These are phyloP conservation scores for Panulirus ornatus DNA, from an alignment of 1,140 invertebrate genomes.

Conservation along the genomic window DNA sequence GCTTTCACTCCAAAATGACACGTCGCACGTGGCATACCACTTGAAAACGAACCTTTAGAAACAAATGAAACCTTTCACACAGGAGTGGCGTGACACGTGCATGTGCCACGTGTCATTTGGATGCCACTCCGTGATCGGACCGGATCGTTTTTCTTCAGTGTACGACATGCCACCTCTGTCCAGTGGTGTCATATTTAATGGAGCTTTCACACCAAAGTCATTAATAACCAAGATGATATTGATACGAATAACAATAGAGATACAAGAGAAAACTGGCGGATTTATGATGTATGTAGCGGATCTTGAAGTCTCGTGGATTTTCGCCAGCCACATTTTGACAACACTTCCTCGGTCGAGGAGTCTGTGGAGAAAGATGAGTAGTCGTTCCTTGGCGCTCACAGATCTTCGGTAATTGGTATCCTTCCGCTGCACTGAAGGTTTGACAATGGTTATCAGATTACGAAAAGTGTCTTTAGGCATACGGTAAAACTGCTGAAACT, in stretches of 20 bases:
- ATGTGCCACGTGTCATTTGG: too few relatives aligned
- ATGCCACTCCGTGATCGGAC: too few relatives aligned
- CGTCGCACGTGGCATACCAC: too few relatives aligned
- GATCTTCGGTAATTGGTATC: conserved; percentile 9
- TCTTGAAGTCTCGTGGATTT: neutral
- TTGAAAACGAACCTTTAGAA: too few relatives aligned
- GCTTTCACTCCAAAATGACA: too few relatives aligned
- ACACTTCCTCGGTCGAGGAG: neutral
- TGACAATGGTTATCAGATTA: neutral
- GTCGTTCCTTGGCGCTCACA: neutral
- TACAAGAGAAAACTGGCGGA: neutral
- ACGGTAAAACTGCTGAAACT: conserved; percentile 7
- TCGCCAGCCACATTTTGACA: neutral
- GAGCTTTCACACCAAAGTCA: neutral
- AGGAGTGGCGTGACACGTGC: too few relatives aligned
- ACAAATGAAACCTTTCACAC: too few relatives aligned
- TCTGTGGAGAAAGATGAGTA: neutral
- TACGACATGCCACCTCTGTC: too few relatives aligned
- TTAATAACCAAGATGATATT: neutral
- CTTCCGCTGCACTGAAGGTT: neutral
- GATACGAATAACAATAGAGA: neutral
- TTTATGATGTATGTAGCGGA: neutral
- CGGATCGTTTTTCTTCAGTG: too few relatives aligned
- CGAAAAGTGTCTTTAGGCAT: neutral
- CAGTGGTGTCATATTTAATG: too few relatives aligned